These are phyloP conservation scores for Tanytarsus gracilentus DNA, from an alignment of 2,888 invertebrate species.

Conservation along the genomic window DNA sequence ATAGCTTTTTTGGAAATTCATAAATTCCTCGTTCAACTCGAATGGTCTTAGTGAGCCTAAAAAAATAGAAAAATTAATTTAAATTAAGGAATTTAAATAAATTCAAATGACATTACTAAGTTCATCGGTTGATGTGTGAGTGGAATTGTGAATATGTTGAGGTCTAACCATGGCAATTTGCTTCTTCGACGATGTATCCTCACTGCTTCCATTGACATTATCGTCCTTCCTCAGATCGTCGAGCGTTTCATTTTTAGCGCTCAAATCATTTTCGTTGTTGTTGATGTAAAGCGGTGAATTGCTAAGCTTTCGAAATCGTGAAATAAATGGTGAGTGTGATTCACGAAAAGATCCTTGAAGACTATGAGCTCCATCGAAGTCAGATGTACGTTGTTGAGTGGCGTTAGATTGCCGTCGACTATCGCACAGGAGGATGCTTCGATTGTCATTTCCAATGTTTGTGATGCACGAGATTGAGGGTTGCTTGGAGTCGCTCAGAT, in stretches of 20 bases:
- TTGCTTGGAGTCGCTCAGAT: slow-evolving; percentile 67
- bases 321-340: slow-evolving; percentile 37
- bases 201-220: slow-evolving; percentile 15
- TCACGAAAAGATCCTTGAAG: slow-evolving; percentile 34
- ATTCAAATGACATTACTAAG: slow-evolving; percentile 30
- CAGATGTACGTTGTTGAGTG: slow-evolving; percentile 46
- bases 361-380: slow-evolving; percentile 49
- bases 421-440: slow-evolving; percentile 36
- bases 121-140: slow-evolving; percentile 45
- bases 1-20: slow-evolving; percentile 49
- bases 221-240: slow-evolving; percentile 25
- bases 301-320: slow-evolving; percentile 42
- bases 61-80: not conserved
- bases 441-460: slow-evolving; percentile 38
- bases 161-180: slow-evolving; percentile 43
- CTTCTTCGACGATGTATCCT: slow-evolving; percentile 33
- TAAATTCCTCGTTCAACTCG: slow-evolving; percentile 33
- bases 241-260: slow-evolving; percentile 39
- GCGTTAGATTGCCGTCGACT: slow-evolving; percentile 60
- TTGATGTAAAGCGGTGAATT: slow-evolving; percentile 46
- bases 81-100: not conserved
- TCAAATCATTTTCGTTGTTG: slow-evolving; percentile 44
- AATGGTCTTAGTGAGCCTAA: slow-evolving; percentile 30
- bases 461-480: slow-evolving; percentile 61
- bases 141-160: slow-evolving; percentile 48